phyloP scores from a whole-genome alignment of 2,888 invertebrate species.

The Apodemia zela region DNA sequence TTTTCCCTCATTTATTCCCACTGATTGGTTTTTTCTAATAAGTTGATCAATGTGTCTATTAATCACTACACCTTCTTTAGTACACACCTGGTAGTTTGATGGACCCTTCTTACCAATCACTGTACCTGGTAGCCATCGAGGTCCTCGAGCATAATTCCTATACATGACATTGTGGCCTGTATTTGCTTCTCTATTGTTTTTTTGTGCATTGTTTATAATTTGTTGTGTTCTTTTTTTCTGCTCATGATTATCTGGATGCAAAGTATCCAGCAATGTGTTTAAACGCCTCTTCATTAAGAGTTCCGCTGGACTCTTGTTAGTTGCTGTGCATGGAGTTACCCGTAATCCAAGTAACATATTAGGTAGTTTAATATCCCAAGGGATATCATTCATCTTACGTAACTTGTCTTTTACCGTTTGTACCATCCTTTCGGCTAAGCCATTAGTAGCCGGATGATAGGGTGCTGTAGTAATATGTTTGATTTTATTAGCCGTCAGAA shows the following conservation, averaged over 20 bases:
- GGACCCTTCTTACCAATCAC: conserved; percentile 20
- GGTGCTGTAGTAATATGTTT: conserved; percentile 30
- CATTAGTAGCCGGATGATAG: conserved; percentile 32
- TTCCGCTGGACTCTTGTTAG: conserved; percentile 27
- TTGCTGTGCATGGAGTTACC: conserved; percentile 24
- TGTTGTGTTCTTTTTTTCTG: conserved; percentile 17
- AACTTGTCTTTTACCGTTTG: conserved; percentile 31
- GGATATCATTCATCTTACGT: background rate
- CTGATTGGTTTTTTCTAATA: background rate
- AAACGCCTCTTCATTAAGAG: conserved; percentile 27
- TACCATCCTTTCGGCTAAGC: conserved; percentile 31
- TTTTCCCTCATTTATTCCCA: background rate
- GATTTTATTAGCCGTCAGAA: conserved; percentile 26
- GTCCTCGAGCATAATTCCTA: conserved; percentile 20
- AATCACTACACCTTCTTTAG: conserved; percentile 12
- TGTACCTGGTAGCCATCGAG: conserved; percentile 17
- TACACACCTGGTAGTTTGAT: conserved; percentile 20
- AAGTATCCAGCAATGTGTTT: conserved; percentile 24
- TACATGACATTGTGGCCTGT: conserved; percentile 15
- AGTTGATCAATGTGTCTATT: conserved; percentile 25
- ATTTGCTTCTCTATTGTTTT: conserved; percentile 20
- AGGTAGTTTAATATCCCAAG: background rate
- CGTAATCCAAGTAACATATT: conserved; percentile 12
- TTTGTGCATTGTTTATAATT: conserved; percentile 23
- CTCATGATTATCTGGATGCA: conserved; percentile 23